These are phyloP conservation scores for Sebastes schlegelii DNA, from an alignment of 2,113 vertebrate species.

Conservation along the genomic window DNA sequence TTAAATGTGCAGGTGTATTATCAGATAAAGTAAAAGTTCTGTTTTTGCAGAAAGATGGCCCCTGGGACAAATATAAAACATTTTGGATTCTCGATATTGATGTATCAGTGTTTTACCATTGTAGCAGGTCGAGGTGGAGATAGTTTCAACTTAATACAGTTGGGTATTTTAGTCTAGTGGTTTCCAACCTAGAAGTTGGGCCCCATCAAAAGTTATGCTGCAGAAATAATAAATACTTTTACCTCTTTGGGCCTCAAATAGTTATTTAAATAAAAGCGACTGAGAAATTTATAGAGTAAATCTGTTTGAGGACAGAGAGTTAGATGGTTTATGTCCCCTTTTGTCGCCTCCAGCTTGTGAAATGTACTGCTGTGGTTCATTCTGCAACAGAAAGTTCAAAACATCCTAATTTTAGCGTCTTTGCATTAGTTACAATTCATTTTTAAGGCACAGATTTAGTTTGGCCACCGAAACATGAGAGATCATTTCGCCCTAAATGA, in stretches of 20 bases:
- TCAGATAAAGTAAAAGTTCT: no score
- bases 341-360: background rate
- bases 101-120: background rate
- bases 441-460: background rate
- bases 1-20: no score
- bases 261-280: background rate
- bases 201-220: background rate
- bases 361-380: background rate
- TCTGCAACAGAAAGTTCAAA: background rate
- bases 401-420: constrained; percentile 3
- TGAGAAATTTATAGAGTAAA: background rate
- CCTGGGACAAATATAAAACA: background rate
- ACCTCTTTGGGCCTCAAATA: background rate
- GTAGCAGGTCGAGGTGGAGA: background rate
- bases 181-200: no score
- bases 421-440: background rate
- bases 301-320: background rate
- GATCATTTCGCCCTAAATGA: constrained; percentile 1
- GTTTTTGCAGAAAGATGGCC: no score
- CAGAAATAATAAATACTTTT: background rate
- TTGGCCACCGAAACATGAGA: background rate
- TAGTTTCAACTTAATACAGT: background rate
- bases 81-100: background rate
- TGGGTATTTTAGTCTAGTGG: background rate
- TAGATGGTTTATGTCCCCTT: background rate